phyloP scores from a whole-genome alignment of 2,888 invertebrate genomes.

The Cristatella mucedo region DNA sequence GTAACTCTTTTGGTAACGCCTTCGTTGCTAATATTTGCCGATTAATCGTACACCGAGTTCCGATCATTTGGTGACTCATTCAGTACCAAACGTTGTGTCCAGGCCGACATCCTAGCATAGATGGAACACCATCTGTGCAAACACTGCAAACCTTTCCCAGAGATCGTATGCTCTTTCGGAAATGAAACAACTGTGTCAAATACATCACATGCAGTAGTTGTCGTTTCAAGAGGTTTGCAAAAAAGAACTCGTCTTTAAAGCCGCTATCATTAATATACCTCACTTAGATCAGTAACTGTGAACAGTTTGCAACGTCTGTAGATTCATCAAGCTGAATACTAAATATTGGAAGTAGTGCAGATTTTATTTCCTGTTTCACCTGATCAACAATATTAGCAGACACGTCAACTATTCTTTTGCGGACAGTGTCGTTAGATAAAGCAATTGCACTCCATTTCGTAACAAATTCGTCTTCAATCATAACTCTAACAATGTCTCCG shows the following conservation, averaged over 20 bases:
- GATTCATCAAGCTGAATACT: slow-evolving; percentile 10
- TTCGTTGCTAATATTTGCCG: too few relatives aligned
- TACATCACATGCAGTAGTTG: neutral
- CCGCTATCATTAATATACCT: neutral
- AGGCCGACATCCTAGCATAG: neutral
- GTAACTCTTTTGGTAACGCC: too few relatives aligned
- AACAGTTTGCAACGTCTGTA: slow-evolving; percentile 7
- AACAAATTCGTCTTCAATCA: slow-evolving; percentile 3
- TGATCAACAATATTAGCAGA: slow-evolving; percentile 10
- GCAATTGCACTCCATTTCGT: slow-evolving; percentile 2
- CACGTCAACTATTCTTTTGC: slow-evolving; percentile 9
- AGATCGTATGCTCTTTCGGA: neutral
- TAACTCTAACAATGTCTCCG: slow-evolving; percentile 4
- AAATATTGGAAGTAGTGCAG: slow-evolving; percentile 8
- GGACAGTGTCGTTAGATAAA: slow-evolving; percentile 8
- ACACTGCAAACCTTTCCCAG: neutral
- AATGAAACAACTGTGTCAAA: neutral
- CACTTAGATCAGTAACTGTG: neutral
- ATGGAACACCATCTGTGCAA: too few relatives aligned
- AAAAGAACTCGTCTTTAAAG: slow-evolving; percentile 1
- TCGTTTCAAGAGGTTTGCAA: neutral
- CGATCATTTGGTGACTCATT: neutral
- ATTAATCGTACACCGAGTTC: neutral
- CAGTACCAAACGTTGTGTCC: neutral
- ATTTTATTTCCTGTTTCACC: slow-evolving; percentile 7